Evolutionary conservation across 2,113 vertebrate species (phyloP).

Genomic region (Penelope pileata): DNA sequence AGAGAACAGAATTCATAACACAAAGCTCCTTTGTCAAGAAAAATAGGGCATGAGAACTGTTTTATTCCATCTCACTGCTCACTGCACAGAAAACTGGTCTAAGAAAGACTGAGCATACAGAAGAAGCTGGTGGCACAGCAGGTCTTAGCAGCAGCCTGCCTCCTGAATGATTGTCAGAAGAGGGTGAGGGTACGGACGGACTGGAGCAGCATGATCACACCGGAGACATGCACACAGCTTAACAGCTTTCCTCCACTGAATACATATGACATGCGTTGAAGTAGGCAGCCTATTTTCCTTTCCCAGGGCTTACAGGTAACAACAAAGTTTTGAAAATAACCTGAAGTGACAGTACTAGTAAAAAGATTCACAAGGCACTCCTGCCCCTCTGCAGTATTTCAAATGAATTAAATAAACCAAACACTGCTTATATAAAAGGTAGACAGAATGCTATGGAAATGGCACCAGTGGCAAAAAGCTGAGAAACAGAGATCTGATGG

Average conservation of each 20-base stretch:
- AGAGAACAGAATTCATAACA: not conserved
- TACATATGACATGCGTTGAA: rapidly evolving
- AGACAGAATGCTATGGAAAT: not conserved
- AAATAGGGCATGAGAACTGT: not conserved
- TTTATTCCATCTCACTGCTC: not conserved
- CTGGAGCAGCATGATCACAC: not conserved
- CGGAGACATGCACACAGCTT: not conserved
- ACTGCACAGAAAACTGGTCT: not conserved
- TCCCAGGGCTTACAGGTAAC: not conserved
- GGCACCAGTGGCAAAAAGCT: not conserved
- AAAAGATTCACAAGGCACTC: not conserved
- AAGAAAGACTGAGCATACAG: not conserved
- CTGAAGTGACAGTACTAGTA: not conserved
- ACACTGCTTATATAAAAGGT: not conserved
- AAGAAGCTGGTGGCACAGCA: not conserved
- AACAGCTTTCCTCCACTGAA: not conserved
- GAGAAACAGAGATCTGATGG: not conserved
- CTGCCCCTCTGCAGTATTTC: not conserved
- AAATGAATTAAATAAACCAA: not conserved
- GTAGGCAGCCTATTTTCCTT: not conserved
- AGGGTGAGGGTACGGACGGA: not conserved
- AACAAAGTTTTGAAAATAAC: not conserved
- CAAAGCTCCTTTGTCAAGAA: not conserved
- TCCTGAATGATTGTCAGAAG: not conserved
- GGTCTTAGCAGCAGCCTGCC: not conserved